These are phyloP conservation scores for Stigmatopora nigra DNA, from an alignment of 2,113 vertebrate species.

Conservation along the genomic window DNA sequence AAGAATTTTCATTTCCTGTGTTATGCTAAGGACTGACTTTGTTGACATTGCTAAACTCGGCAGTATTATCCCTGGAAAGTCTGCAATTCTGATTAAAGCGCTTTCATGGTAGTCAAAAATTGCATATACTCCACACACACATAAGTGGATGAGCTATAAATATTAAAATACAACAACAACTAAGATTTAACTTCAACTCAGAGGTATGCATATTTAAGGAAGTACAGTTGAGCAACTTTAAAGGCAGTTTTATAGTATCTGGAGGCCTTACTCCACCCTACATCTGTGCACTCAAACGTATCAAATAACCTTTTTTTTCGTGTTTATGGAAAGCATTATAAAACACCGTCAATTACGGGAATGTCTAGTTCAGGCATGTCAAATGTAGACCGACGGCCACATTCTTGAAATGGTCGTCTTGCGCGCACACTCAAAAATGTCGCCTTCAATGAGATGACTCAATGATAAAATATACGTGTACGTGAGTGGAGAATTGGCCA, in stretches of 20 bases:
- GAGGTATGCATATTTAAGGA: constrained; percentile 37
- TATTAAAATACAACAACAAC: too few relatives aligned
- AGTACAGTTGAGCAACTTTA: constrained; percentile 26
- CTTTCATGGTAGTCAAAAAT: neutral
- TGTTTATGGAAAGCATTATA: constrained; percentile 1
- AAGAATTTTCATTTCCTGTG: constrained; percentile 51
- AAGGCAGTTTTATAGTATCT: constrained; percentile 12
- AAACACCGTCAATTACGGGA: neutral
- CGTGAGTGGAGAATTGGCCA: too few relatives aligned
- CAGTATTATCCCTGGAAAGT: neutral
- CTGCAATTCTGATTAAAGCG: neutral
- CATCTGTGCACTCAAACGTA: constrained; percentile 4
- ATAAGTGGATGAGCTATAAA: too few relatives aligned
- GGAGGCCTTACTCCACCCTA: constrained; percentile 7
- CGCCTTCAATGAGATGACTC: neutral
- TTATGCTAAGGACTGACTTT: constrained; percentile 20
- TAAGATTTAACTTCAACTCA: neutral
- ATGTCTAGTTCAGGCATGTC: constrained; percentile 18
- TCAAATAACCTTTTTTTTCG: constrained; percentile 12
- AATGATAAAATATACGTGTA: neutral
- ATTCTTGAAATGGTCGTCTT: constrained; percentile 43
- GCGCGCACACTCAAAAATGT: neutral
- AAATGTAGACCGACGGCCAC: constrained; percentile 16
- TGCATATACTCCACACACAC: neutral
- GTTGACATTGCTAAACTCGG: constrained; percentile 9